These are phyloP conservation scores for Morpho deidamia DNA, from an alignment of 2,888 invertebrate genomes.

Conservation along the genomic window DNA sequence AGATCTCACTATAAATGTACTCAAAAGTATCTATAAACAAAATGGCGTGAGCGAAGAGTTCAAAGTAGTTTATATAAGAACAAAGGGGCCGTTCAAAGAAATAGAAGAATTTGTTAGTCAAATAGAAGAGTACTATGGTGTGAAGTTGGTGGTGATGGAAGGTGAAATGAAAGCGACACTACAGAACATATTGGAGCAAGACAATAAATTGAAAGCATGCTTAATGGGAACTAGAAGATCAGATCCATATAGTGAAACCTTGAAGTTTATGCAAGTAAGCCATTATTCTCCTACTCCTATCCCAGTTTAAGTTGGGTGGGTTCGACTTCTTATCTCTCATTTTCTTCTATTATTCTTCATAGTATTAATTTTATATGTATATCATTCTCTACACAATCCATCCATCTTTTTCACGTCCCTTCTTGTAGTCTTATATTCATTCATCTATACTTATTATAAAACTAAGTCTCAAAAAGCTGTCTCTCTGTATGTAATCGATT, in stretches of 20 bases:
- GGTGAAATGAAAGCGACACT: conserved; percentile 87
- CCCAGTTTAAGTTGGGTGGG: too few relatives aligned
- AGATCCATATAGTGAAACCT: conserved; percentile 88
- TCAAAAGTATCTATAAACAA: conserved; percentile 43
- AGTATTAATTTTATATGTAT: too few relatives aligned
- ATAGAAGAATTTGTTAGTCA: conserved; percentile 89
- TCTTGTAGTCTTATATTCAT: too few relatives aligned
- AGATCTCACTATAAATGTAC: conserved; percentile 51
- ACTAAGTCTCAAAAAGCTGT: too few relatives aligned
- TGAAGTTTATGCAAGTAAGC: conserved; percentile 83
- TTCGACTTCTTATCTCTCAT: too few relatives aligned
- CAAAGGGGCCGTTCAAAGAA: conserved; percentile 90
- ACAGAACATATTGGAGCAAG: conserved; percentile 75
- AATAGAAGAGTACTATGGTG: conserved; percentile 83
- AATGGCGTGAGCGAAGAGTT: conserved; percentile 64
- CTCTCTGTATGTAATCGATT: too few relatives aligned
- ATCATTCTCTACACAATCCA: too few relatives aligned
- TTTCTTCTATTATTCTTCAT: too few relatives aligned
- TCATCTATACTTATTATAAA: too few relatives aligned
- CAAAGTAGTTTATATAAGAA: conserved; percentile 88
- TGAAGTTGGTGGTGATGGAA: conserved; percentile 83
- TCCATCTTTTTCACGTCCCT: too few relatives aligned
- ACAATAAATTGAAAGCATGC: conserved; percentile 84
- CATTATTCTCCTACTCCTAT: neutral
- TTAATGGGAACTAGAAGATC: conserved; percentile 95